Conservation (phyloP, 2,113 vertebrate species). For the Petromus typicus region DNA sequence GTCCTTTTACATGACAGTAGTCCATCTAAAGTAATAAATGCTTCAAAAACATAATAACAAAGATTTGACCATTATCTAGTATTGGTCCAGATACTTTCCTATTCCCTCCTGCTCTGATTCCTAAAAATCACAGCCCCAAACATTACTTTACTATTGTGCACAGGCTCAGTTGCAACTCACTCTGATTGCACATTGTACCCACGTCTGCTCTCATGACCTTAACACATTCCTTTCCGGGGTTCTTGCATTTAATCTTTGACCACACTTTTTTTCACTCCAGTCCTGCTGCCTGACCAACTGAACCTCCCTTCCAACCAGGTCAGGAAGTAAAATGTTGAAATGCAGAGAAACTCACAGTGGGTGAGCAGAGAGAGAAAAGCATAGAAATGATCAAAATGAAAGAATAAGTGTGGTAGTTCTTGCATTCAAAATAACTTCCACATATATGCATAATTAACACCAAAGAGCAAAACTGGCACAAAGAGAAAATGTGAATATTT, state of each 20-base stretch:
- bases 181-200: neutral
- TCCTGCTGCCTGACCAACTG: neutral
- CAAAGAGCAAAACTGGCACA: neutral
- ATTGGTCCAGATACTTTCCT: neutral
- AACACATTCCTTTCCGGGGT: neutral
- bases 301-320: neutral
- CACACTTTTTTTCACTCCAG: neutral
- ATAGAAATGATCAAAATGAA: neutral
- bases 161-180: neutral
- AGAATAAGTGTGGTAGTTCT: neutral
- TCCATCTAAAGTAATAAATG: neutral
- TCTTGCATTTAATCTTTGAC: neutral
- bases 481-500: neutral
- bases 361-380: neutral
- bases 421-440: neutral
- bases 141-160: neutral
- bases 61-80: neutral
- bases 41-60: neutral
- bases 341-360: neutral
- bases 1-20: neutral
- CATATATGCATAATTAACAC: neutral
- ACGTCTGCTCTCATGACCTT: neutral
- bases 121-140: neutral
- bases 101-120: neutral
- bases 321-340: neutral